Evolutionary conservation across 1,140 invertebrate genomes (phyloP), one percentile per base, ranked within the genome.

Genomic region (Atta colombica): DNA sequence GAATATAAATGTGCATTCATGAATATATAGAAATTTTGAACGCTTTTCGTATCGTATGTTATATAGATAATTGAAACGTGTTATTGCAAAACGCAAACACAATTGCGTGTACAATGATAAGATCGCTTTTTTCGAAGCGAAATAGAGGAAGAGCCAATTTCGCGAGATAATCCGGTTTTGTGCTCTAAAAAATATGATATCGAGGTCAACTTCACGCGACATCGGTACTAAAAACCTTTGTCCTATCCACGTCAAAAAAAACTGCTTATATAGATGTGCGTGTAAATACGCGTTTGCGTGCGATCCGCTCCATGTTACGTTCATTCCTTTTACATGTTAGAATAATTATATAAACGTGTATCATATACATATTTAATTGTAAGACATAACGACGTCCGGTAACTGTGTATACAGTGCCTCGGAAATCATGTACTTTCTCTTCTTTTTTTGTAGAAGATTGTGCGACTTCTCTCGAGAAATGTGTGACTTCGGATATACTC

Each of bases 111-210:
- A 85, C 45, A 31, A 10, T 18, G 58, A 87, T 77, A 77, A 78
- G 35, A 72, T 63, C 53, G 60, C 49, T 86, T 89, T 81, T 87
- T 39, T n/a, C 84, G 53, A 60, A 60, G 71, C 21, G 39, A 16
- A 77, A 39, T 58, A 66, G 8, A 77, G 39, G 71, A 77, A 53
- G 51, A 82, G 39, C n/a, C 25, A 6, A 72, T 82, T 82, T 81
- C 75, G 65, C 66, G 58, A 80, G 55, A 35, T 88, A 88, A 88
- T 88, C 87, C 72, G 68, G 87, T 88, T 88, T 21, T 65, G 88
- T 82, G 89, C 85, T 87, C 85, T 77, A 84, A 86, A 87, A 89
- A 90, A 61, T 77, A 65, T 39, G 25, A 86, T 71, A 87, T 66
- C 72, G 28, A 61, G 74, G 58, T 61, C 69, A 18, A 14, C 77